Evolutionary conservation across 2,888 invertebrate genomes (phyloP), one percentile per base, ranked within the genome.

Genomic region (Drosophila pseudotalamancana): DNA sequence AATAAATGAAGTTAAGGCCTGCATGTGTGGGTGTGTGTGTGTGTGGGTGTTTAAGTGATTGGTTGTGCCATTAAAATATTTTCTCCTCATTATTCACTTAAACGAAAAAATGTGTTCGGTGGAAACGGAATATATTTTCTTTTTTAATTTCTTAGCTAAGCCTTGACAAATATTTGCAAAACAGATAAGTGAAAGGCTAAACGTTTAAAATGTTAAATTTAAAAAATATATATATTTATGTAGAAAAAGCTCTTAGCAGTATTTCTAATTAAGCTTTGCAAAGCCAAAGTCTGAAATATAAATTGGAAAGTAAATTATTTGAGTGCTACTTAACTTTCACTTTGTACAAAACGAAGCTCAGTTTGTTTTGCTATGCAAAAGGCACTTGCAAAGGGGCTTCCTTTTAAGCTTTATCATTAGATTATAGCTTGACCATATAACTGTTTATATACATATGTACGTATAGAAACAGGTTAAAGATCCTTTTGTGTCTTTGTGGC

Each of bases 81-180:
- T 88, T 67, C 68, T 68, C 63, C 79, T 86, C 88, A 88, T 84
- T 88, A 84, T 83, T 84, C 86, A 84, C 69, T 87, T 70, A 56
- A 54, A 56, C 32, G n/a, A n/a, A n/a, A 6, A 54, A 72, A 45
- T 59, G 21, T 55, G 49, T 61, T 14, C 25, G 6, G 25, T 12
- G 6, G n/a, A 11, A 4, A 19, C 12, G 12, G 12, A 23, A 46
- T 18, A 4, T 21, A 32, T 14, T 11, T 27, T 29, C 3, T 4
- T 31, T 31, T 19, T 12, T 12, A 9, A 18, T 21, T 11, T 45
- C 31, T 3, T 19, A 6, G 45, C 9, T 9, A n/a, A 4, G 2
- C 1, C 19, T 0, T 18, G n/a, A 6, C 16, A 12, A 9, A 11
- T 14, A 12, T 11, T 14, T 14, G 6, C 6, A 32, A 21, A 2